Evolutionary conservation across 2,888 invertebrate genomes (phyloP).

Genomic region (Chalcosyrphus nemorum): DNA sequence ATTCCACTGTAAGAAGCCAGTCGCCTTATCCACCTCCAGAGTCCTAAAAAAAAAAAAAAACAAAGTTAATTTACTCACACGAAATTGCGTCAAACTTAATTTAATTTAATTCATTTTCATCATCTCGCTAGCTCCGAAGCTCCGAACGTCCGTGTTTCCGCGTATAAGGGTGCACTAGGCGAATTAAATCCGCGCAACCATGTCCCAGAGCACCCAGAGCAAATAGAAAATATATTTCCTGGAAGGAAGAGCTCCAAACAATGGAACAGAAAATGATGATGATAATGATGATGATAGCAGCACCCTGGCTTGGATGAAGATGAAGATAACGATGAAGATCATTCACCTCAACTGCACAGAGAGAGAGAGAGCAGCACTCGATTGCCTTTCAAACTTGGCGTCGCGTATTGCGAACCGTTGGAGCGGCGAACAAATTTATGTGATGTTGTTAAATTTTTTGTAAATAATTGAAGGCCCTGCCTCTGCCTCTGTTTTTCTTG

Average conservation of each 20-base stretch:
- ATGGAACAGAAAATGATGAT: constrained; percentile 58
- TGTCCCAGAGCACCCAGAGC: constrained; percentile 5
- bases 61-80: constrained; percentile 51
- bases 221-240: constrained; percentile 54
- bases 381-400: constrained; percentile 20
- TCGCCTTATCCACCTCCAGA: not conserved
- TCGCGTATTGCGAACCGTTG: constrained; percentile 27
- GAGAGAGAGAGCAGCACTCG: constrained; percentile 4
- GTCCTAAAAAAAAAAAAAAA: not conserved
- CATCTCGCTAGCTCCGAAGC: constrained; percentile 21
- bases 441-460: constrained; percentile 64
- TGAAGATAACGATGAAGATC: constrained; percentile 44
- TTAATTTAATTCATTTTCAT: constrained; percentile 66
- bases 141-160: not conserved
- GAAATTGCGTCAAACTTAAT: constrained; percentile 63
- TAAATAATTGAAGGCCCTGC: constrained; percentile 54
- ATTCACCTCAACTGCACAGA: constrained; percentile 25
- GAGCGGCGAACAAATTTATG: constrained; percentile 52
- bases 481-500: not conserved
- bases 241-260: constrained; percentile 44
- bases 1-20: not conserved
- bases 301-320: constrained; percentile 8
- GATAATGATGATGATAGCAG: constrained; percentile 41
- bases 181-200: constrained; percentile 34
- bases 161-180: constrained; percentile 3